Base-by-base conservation (phyloP, 2,797 vertebrate species). In the Harpagifer antarcticus region DNA sequence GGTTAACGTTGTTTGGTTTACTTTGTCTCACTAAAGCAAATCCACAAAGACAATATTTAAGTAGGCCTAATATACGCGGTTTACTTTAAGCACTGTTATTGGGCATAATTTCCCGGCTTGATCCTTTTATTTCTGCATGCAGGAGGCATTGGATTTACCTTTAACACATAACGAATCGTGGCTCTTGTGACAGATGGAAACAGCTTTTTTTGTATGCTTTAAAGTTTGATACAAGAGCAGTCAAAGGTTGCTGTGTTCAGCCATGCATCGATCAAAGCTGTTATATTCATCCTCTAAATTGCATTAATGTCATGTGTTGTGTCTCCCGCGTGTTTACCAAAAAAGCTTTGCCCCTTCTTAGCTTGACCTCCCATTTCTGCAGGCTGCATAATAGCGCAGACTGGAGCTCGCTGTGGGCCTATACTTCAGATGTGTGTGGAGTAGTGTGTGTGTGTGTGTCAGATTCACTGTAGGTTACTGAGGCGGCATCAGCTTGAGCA, bases 371-470 rank as follows among this genome's bases (percentile, higher is more conserved):
- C 93, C 92, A 92, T 91, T 88, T 86, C 90, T 89, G 68, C 77
- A 84, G 86, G 94, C 92, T 92, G 91, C 92, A 92, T 94, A 94
- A 94, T 91, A 94, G 90, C 86, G 89, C 88, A 79, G 84, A 84
- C 86, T 89, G 89, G 0, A 89, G 88, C 88, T 80, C 75, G 60
- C 73, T 74, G 81, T 71, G 81, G 93, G 90, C 90, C 84, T 76
- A 63, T 53, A 76, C 69, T 85, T 75, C 60, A 82, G 17, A 67
- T 16, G 49, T 82, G 78, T 64, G 68, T 76, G 62, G 74, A 83
- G 83, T 78, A 4, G 49, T 11, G 3, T 16, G 16, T 17, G 37
- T 17, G 60, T 72, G 78, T 76, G 76, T 78, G 76, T 77, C 77
- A 82, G 71, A 82, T 66, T 37, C 78, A 87, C 82, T 74, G 83